Evolutionary conservation across 2,113 vertebrate genomes (phyloP).

Genomic region (Ailurus styani): DNA sequence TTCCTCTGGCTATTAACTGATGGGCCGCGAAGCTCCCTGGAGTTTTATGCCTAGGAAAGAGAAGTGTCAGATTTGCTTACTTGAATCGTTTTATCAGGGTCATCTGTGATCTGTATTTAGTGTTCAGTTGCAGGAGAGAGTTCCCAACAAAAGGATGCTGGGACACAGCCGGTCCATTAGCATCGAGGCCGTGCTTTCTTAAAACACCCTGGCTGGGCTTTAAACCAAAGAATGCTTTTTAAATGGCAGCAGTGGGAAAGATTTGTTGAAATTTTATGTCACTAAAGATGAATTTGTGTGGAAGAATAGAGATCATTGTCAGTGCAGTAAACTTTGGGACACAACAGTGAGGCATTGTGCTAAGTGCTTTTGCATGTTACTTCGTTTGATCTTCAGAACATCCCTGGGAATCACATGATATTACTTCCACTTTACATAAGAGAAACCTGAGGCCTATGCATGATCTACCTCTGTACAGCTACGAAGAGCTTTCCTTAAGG

Average conservation of each 20-base stretch:
- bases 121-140: slow-evolving; percentile 51
- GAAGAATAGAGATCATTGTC: slow-evolving; percentile 47
- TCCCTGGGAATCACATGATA: background rate
- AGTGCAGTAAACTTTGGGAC: slow-evolving; percentile 43
- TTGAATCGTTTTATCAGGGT: slow-evolving; percentile 68
- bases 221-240: slow-evolving; percentile 62
- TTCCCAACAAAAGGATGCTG: slow-evolving; percentile 60
- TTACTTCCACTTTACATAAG: slow-evolving; percentile 32
- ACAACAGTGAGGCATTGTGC: background rate
- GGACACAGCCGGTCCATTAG: slow-evolving; percentile 64
- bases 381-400: slow-evolving; percentile 26
- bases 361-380: slow-evolving; percentile 3
- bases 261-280: slow-evolving; percentile 56
- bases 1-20: slow-evolving; percentile 33
- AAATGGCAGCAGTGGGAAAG: slow-evolving; percentile 47
- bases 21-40: slow-evolving; percentile 53
- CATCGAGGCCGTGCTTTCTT: slow-evolving; percentile 47
- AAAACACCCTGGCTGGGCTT: slow-evolving; percentile 46
- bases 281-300: slow-evolving; percentile 44
- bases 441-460: slow-evolving; percentile 34
- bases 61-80: slow-evolving; percentile 62
- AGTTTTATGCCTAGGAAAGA: slow-evolving; percentile 56
- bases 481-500: background rate
- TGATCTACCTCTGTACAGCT: background rate
- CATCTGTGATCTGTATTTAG: slow-evolving; percentile 64